Base-by-base conservation (phyloP, 1,140 invertebrate species). In the Probaryconus sp. region DNA sequence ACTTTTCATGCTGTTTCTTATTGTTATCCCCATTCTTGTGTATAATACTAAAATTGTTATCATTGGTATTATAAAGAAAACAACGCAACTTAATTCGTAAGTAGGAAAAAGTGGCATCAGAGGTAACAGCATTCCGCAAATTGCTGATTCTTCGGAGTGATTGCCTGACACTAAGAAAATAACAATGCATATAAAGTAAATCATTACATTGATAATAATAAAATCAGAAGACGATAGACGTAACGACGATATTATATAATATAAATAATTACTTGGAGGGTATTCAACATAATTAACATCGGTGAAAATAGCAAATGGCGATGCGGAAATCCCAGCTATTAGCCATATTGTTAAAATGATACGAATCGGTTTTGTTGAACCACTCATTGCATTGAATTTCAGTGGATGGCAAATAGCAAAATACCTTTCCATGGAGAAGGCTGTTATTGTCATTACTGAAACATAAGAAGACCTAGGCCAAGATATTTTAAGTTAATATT, bases 371-470 rank as follows among this genome's bases (percentile, higher is more conserved):
- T 95, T 88, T 33, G 93, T 91, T 26, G 96, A 89, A 3, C 93
- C 93, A 0, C 93, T 93, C 89, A 96, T 93, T 2, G 92, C 92
- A 80, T 96, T 92, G 11, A 92, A 88, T 69, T 93, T 91, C 26
- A 98, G 85, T 0, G 96, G 96, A 85, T 97, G 93, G 79, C 96
- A 98, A 74, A 98, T 97, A 9, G 96, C 96, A 18, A 97, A 83
- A 87, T 97, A 98, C 31, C 96, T 89, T 84, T 96, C 94, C 78
- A 92, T 91, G 0, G 94, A 95, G 85, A 96, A 96, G 13, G 94
- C 93, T 9, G 96, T 94, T 69, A 98, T 97, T 14, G 95, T 96
- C 76, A 98, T 88, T 0, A 97, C 94, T 0, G 96, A 97, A 0
- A 95, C 94, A 81, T 96, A 96, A 1, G 94, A 94, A 0, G 94